Base-by-base conservation (phyloP, 1,140 invertebrate genomes). In the Zaprionus davidi region DNA sequence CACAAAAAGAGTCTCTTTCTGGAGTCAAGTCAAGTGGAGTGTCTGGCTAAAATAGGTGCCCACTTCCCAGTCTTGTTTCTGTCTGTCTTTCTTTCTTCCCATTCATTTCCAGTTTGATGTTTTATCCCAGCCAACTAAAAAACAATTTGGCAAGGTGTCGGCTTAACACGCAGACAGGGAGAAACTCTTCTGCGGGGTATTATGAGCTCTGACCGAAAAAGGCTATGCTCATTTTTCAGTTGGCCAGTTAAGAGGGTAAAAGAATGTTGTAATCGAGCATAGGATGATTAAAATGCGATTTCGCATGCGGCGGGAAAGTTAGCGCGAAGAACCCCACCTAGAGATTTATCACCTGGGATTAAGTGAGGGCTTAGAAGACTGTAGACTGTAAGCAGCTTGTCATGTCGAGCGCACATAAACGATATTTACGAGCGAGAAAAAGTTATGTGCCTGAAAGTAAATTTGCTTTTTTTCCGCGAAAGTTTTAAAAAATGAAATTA, bases 61-160 rank as follows among this genome's bases (percentile, higher is more conserved):
- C 65, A 68, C 26, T 66, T 58, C 56, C 56, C 20, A 63, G 41
- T 63, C 60, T 17, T 13, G 17, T 51, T 59, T 44, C 34, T 28
- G 44, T 12, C 6, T 44, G 4, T 13, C 11, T 60, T 38, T 56
- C 34, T 31, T 64, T n/a, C 12, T 28, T 28, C 9, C 2, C 9
- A 9, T 17, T 31, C 9, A 9, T 17, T 53, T 28, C 36, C 44
- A 11, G 38, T 22, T 53, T 58, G 44, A 46, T 59, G 22, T 59
- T 44, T 36, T 59, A 26, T 51, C 56, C 57, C 55, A 44, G 38
- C 36, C 59, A 68, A 59, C 56, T 56, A 49, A 57, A 66, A 80
- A 78, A 81, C 77, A 84, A 88, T 87, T 88, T 84, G 78, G 84
- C 84, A 88, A 87, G 84, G 84, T 87, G 84, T 87, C 81, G 49